Evolutionary conservation across 2,888 invertebrate genomes (phyloP), one percentile per base, ranked within the genome.

Genomic region (Noctua fimbriata): DNA sequence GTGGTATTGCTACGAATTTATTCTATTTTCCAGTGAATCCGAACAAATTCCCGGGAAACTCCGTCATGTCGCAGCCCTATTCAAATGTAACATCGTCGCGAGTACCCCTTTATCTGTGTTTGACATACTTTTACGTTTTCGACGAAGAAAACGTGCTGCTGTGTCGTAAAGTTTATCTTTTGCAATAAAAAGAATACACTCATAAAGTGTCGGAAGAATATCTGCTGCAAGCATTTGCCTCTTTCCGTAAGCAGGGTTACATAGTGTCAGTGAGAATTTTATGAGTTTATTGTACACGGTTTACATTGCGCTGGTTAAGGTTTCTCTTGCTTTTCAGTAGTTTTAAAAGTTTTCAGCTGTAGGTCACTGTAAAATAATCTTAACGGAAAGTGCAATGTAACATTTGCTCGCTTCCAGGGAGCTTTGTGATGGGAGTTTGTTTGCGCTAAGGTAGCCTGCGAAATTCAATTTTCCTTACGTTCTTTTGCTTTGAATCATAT

Each of bases 51-150:
- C 0, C 36, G 7, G n/a, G 10, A 28, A 49, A 32, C 7, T 28
- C 18, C n/a, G n/a, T 9, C 55, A 24, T 55, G n/a, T 41, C 24
- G 6, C 36, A 74, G 18, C 44, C 82, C 24, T 67, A 67, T 77
- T 1, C 7, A 72, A 73, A 83, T 73, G 16, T 47, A 32, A 49
- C n/a, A 70, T 66, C 18, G 55, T 70, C 1, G 18, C 16, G 21
- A 49, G 44, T 73, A 76, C 67, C 36, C 32, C 24, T 77, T 81
- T 76, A 73, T 65, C 47, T 65, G 21, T 28, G 3, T 60, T 36
- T 77, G 32, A 79, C 84, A 85, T 83, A 79, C 44, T 24, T 83
- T 76, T 69, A 76, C 52, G 63, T 83, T 63, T 73, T 58, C 44
- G 16, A 58, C 41, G 28, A 49, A 18, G 24, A 70, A 44, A 70